Conservation (phyloP, 2,113 vertebrate genomes). For the Cinclus cinclus region DNA sequence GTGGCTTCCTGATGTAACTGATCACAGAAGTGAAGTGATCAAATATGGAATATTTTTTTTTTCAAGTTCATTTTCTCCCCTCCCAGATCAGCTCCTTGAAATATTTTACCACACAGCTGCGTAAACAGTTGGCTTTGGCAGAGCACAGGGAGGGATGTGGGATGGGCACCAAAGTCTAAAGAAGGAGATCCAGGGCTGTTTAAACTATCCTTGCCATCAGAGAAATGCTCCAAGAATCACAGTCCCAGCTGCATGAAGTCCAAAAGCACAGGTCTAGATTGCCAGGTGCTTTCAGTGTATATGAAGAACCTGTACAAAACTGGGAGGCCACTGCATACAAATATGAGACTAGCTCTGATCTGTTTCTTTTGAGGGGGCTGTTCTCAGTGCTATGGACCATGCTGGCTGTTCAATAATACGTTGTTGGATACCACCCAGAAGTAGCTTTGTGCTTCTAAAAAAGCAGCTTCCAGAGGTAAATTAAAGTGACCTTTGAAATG, state of each 20-base stretch:
- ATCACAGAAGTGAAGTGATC: neutral
- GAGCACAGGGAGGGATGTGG: neutral
- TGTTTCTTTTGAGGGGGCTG: neutral
- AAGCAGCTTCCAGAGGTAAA: neutral
- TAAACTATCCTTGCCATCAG: neutral
- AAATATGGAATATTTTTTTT: neutral
- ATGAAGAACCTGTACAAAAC: neutral
- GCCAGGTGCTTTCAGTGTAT: neutral
- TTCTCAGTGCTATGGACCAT: neutral
- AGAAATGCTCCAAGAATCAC: neutral
- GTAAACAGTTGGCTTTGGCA: conserved; percentile 39
- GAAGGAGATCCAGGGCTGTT: neutral
- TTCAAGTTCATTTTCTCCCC: neutral
- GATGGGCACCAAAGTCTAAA: neutral
- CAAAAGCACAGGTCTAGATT: neutral
- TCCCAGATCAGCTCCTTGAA: neutral
- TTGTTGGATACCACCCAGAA: neutral
- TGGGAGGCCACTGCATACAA: neutral
- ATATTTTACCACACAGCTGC: conserved; percentile 6
- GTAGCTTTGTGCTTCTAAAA: neutral
- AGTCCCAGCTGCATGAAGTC: neutral
- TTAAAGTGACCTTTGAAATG: neutral
- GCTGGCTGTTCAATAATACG: neutral
- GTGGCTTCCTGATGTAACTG: neutral
- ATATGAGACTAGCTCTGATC: neutral